A percentile compares a stretch with the other conserved stretches of the same genome.
Evolutionary conservation across 1,140 invertebrate genomes (phyloP).

Genomic region (Drosophila kepulauana): DNA sequence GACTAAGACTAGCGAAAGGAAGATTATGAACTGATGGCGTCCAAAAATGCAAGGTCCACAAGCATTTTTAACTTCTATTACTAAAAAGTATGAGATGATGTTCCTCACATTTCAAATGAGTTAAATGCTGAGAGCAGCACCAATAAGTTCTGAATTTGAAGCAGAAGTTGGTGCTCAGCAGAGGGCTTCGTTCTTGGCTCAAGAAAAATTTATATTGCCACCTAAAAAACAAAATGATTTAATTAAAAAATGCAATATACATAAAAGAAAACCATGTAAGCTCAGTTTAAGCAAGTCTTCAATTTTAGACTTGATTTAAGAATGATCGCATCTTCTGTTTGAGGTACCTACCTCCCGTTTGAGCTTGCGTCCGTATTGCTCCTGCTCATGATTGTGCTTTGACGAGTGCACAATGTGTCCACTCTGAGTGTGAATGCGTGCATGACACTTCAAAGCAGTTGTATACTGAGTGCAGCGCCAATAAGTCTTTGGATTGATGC

Average conservation of each 20-base stretch:
- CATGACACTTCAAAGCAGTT: conserved; percentile 71
- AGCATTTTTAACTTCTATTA: neutral
- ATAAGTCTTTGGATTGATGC: conserved; percentile 68
- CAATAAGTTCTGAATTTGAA: too few species aligned
- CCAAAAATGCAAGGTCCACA: neutral
- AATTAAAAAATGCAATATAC: neutral
- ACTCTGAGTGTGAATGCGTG: conserved; percentile 67
- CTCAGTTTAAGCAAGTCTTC: too few species aligned
- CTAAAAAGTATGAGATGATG: too few species aligned
- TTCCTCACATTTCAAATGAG: too few species aligned
- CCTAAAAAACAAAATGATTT: neutral
- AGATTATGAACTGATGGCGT: neutral
- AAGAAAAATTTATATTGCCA: too few species aligned
- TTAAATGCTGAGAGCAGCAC: too few species aligned
- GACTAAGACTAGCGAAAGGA: neutral
- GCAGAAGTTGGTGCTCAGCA: too few species aligned
- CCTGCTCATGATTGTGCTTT: conserved; percentile 66
- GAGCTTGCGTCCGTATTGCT: conserved; percentile 32
- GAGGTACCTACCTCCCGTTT: neutral
- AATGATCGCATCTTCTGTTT: too few species aligned
- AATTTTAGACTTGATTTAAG: too few species aligned
- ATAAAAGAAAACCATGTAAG: too few species aligned
- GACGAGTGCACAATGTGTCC: conserved; percentile 63
- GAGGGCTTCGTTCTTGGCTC: too few species aligned
- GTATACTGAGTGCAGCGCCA: conserved; percentile 84